A percentile compares a stretch with the other conserved stretches of the same genome.
Conservation (phyloP, 2,113 vertebrate genomes). For the Erythrolamprus reginae region DNA sequence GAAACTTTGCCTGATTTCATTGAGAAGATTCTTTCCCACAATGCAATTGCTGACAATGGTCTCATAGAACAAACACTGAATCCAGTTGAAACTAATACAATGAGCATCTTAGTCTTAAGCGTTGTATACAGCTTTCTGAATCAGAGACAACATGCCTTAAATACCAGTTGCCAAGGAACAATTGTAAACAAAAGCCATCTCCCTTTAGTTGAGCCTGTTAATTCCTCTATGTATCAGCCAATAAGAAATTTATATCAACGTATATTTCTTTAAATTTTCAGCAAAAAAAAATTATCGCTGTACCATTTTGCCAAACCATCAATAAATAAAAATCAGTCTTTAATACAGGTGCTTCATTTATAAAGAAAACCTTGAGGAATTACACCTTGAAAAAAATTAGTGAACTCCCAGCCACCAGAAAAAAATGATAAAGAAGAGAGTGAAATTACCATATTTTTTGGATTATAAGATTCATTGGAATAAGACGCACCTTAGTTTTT, state of each 20-base stretch:
- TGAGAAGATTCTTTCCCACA: neutral
- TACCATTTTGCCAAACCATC: neutral
- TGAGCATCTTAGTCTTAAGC: neutral
- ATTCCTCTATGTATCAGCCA: neutral
- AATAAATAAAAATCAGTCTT: neutral
- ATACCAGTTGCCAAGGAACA: neutral
- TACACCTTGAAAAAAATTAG: neutral
- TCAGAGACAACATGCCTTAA: neutral
- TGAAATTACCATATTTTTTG: too few relatives aligned
- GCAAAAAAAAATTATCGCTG: neutral
- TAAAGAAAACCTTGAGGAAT: neutral
- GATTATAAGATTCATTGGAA: too few relatives aligned
- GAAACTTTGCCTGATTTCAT: neutral
- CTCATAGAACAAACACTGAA: neutral
- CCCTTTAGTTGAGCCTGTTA: neutral
- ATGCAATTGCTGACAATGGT: neutral
- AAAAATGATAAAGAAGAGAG: neutral
- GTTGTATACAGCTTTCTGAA: neutral
- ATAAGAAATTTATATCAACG: neutral
- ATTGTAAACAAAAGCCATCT: neutral
- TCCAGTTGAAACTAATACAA: neutral
- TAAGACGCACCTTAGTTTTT: too few relatives aligned
- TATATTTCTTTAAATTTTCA: neutral
- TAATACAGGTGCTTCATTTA: neutral
- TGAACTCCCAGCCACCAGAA: neutral